Conservation (phyloP, 2,797 vertebrate genomes). For the Streptopelia turtur region DNA sequence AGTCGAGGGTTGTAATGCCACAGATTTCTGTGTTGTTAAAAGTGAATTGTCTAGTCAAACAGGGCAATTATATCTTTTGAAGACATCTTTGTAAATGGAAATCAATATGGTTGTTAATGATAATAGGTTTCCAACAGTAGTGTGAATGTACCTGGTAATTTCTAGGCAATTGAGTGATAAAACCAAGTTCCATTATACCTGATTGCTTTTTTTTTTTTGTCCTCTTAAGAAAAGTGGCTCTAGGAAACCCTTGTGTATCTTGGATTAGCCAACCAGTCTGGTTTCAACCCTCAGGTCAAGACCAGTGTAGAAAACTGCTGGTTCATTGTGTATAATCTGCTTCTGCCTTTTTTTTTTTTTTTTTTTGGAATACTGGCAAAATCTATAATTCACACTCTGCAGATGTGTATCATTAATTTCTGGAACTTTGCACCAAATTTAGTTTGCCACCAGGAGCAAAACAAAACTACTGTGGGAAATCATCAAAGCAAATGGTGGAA, state of each 20-base stretch:
- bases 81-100: conserved; percentile 41
- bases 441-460: neutral
- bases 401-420: neutral
- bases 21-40: neutral
- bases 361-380: neutral
- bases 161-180: conserved; percentile 40
- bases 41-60: conserved; percentile 24
- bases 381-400: neutral
- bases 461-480: neutral
- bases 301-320: neutral
- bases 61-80: neutral
- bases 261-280: neutral
- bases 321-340: neutral
- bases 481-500: neutral
- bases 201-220: neutral
- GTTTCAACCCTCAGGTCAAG: neutral
- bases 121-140: conserved; percentile 20
- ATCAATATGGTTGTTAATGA: conserved; percentile 39
- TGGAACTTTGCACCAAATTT: conserved; percentile 14
- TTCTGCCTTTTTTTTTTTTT: neutral
- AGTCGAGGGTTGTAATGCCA: neutral
- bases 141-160: conserved; percentile 45
- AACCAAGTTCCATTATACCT: conserved; percentile 8
- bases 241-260: neutral
- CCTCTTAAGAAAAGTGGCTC: neutral